phyloP scores from a whole-genome alignment of 2,888 invertebrate genomes.

The Phalera bucephala region DNA sequence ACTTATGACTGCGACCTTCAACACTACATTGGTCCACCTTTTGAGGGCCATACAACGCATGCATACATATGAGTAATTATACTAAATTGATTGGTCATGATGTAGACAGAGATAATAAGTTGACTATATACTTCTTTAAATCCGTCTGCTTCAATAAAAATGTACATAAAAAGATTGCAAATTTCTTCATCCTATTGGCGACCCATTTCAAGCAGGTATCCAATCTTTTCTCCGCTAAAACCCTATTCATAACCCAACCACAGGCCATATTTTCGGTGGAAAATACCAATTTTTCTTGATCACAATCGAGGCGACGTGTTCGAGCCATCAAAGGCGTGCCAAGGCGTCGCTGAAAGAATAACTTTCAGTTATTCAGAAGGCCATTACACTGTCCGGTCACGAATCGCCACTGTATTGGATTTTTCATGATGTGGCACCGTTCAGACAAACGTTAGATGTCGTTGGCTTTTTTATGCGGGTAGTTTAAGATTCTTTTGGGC shows the following conservation, averaged over 20 bases:
- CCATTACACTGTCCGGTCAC: conserved; percentile 34
- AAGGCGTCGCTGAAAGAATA: conserved; percentile 22
- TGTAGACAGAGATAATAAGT: too few relatives aligned
- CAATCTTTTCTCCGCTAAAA: conserved; percentile 5
- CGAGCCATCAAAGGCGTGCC: conserved; percentile 21
- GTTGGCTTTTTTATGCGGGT: conserved; percentile 3
- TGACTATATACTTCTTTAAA: too few relatives aligned
- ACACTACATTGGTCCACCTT: too few relatives aligned
- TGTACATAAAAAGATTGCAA: too few relatives aligned
- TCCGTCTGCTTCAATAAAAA: too few relatives aligned
- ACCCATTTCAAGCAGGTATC: too few relatives aligned
- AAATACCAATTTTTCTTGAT: conserved; percentile 27
- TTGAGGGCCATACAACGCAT: too few relatives aligned
- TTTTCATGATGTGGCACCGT: conserved; percentile 32
- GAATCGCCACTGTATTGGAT: conserved; percentile 35
- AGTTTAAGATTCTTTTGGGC: not conserved
- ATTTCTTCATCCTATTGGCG: too few relatives aligned
- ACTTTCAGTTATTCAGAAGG: conserved; percentile 24
- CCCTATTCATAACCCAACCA: conserved; percentile 4
- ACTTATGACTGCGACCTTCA: too few relatives aligned
- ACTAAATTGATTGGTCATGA: too few relatives aligned
- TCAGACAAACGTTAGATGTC: conserved; percentile 19
- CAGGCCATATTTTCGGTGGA: conserved; percentile 9
- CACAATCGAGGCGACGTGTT: conserved; percentile 16
- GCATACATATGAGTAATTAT: too few relatives aligned